Conservation (phyloP, 2,888 invertebrate species). For the Bursaphelenchus okinawaensis region DNA sequence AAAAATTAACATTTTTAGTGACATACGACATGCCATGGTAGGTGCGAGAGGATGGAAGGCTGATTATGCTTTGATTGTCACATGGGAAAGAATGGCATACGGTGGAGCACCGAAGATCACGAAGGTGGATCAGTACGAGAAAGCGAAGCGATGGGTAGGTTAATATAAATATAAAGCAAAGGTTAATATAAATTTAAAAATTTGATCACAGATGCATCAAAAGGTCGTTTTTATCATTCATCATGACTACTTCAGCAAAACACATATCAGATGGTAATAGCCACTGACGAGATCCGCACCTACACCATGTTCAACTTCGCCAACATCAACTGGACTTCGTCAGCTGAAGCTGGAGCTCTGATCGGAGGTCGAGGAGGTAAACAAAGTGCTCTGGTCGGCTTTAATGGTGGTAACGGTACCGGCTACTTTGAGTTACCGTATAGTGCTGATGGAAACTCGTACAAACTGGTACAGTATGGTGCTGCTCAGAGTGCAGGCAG, state of each 20-base stretch:
- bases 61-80: conserved; percentile 76
- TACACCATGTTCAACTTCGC: conserved; percentile 90
- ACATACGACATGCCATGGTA: conserved; percentile 76
- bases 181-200: neutral
- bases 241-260: conserved; percentile 21
- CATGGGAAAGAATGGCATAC: conserved; percentile 83
- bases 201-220: neutral
- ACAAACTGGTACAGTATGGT: conserved; percentile 40
- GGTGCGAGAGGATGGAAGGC: conserved; percentile 85
- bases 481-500: conserved; percentile 65
- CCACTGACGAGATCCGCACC: conserved; percentile 85
- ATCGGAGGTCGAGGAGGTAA: conserved; percentile 35
- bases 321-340: conserved; percentile 80
- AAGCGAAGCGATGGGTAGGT: conserved; percentile 31
- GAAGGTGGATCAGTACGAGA: conserved; percentile 28
- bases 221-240: neutral
- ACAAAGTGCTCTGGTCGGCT: conserved; percentile 67
- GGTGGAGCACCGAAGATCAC: conserved; percentile 41
- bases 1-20: conserved; percentile 68
- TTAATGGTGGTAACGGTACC: conserved; percentile 91
- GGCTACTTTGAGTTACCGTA: conserved; percentile 38
- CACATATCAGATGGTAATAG: conserved; percentile 79
- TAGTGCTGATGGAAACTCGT: conserved; percentile 44
- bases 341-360: conserved; percentile 73
- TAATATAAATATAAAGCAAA: neutral